Percentiles rank a stretch among this genome's conserved stretches.
Evolutionary conservation across 2,888 invertebrate species (phyloP).

Genomic region (Idaea aversata): DNA sequence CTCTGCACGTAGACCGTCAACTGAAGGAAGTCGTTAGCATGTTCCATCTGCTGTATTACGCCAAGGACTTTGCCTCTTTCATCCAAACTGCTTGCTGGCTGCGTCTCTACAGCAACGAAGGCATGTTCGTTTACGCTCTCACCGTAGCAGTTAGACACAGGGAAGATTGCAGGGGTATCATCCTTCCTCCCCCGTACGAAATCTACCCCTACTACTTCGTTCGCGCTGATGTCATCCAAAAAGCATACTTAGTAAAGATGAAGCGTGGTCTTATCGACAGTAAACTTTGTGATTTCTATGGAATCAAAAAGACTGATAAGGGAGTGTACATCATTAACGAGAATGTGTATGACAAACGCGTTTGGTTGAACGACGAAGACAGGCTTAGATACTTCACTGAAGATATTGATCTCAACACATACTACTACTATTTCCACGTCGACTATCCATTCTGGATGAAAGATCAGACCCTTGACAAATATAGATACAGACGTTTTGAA

Average conservation of each 20-base stretch:
- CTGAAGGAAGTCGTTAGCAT: constrained; percentile 73
- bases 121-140: constrained; percentile 79
- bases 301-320: constrained; percentile 71
- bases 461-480: constrained; percentile 59
- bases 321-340: constrained; percentile 82
- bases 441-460: constrained; percentile 84
- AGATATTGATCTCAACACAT: constrained; percentile 83
- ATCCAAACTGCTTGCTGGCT: constrained; percentile 75
- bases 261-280: constrained; percentile 65
- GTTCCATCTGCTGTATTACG: constrained; percentile 77
- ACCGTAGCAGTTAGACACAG: constrained; percentile 77
- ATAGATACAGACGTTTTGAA: constrained; percentile 70
- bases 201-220: constrained; percentile 84
- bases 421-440: constrained; percentile 82
- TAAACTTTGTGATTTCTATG: constrained; percentile 76
- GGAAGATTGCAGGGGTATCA: constrained; percentile 71
- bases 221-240: constrained; percentile 83
- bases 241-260: constrained; percentile 75
- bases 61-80: constrained; percentile 76
- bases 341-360: constrained; percentile 82
- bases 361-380: constrained; percentile 76
- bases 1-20: constrained; percentile 71
- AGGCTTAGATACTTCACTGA: constrained; percentile 83
- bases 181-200: constrained; percentile 80
- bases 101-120: constrained; percentile 76